Evolutionary conservation across 1,140 invertebrate genomes (phyloP), one percentile per base, ranked within the genome.

Genomic region (Cryptotermes secundus): DNA sequence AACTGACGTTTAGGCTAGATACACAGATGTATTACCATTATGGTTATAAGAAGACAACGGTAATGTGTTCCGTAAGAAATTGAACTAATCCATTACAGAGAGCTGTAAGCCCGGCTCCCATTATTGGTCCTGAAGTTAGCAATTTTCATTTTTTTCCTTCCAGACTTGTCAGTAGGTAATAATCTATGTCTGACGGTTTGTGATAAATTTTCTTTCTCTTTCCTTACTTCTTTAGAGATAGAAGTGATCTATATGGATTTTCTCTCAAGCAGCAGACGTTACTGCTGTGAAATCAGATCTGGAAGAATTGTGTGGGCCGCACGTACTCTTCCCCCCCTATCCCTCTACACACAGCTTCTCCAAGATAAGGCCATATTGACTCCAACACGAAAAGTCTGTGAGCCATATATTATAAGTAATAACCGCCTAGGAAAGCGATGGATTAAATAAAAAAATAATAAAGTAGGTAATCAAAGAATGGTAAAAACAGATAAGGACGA

Each of bases 401-500:
- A 72, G 59, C 59, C 59, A 72, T 72, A n/a, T 72, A 72, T 72
- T 72, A 72, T 72, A 72, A 72, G 59, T 72, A 72, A 72, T 72
- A 72, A 72, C 59, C 59, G 26, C 59, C 26, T 72, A 31, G 26
- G 59, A 72, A 72, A 72, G 59, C 59, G 59, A 72, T 72, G 59
- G 59, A 72, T 72, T 72, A 72, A 72, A 72, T 72, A 72, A 72
- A 72, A 72, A 72, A 72, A 72, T 72, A 72, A 72, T 72, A 72
- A 72, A 72, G 59, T 9, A n/a, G 59, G 59, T 72, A 72, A 72
- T 72, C 59, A 72, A 72, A 72, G 59, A 72, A 72, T 72, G 59
- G 59, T 72, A 72, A 72, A 72, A 72, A 72, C 59, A 72, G 59
- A 72, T 72, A 72, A 72, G 59, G 59, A 72, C 26, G 59, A 72